phyloP scores from a whole-genome alignment of 2,797 vertebrate genomes.

The Tiaroga cobitis region DNA sequence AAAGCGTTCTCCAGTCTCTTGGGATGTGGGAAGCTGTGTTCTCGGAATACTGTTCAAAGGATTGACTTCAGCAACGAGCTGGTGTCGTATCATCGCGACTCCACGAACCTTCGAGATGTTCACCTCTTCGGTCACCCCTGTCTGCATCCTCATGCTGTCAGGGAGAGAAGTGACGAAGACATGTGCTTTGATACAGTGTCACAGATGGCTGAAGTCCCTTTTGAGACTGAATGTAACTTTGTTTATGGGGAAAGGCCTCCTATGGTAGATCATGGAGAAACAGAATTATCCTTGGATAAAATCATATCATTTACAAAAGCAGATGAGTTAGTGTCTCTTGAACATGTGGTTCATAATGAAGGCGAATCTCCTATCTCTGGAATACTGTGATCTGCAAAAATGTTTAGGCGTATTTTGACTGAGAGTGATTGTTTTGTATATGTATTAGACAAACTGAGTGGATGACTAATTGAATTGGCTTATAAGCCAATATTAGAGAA shows the following conservation, averaged over 20 bases:
- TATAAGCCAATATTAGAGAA: not conserved
- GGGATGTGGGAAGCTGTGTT: slow-evolving; percentile 76
- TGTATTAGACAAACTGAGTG: not conserved
- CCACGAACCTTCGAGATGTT: slow-evolving; percentile 71
- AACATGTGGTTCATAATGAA: slow-evolving; percentile 14
- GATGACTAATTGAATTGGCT: not conserved
- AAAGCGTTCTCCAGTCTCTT: slow-evolving; percentile 79
- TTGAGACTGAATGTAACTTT: slow-evolving; percentile 25
- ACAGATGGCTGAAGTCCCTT: slow-evolving; percentile 47
- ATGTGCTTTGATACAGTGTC: slow-evolving; percentile 51
- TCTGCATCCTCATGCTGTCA: slow-evolving; percentile 50
- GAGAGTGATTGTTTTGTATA: not conserved
- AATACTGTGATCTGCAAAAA: slow-evolving; percentile 29
- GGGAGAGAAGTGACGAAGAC: slow-evolving; percentile 45
- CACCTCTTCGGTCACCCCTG: slow-evolving; percentile 30
- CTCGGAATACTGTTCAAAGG: slow-evolving; percentile 67
- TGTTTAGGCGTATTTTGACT: not conserved
- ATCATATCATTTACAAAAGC: slow-evolving; percentile 46
- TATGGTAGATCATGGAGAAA: slow-evolving; percentile 28
- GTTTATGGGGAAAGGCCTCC: slow-evolving; percentile 19
- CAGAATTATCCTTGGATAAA: slow-evolving; percentile 47
- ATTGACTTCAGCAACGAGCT: slow-evolving; percentile 82
- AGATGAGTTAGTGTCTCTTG: not conserved
- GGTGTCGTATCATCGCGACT: slow-evolving; percentile 81
- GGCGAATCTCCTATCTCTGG: slow-evolving; percentile 4